These are phyloP conservation scores for Ectemnius lituratus DNA, from an alignment of 2,888 invertebrate species.

Conservation along the genomic window DNA sequence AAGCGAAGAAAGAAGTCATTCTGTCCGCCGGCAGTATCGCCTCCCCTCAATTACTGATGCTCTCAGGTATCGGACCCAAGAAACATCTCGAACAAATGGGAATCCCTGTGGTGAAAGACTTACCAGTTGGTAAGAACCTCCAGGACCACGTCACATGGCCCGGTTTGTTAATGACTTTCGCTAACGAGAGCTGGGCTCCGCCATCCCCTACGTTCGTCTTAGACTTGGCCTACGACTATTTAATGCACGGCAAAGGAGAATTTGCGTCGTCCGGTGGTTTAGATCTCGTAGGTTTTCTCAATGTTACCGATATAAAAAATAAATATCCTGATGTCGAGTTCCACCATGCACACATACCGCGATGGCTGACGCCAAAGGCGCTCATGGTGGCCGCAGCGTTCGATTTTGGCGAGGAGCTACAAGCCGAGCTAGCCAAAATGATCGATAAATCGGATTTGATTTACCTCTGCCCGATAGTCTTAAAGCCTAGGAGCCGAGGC, in stretches of 20 bases:
- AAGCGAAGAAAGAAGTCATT: slow-evolving; percentile 82
- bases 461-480: slow-evolving; percentile 58
- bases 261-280: slow-evolving; percentile 77
- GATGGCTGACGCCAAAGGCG: slow-evolving; percentile 55
- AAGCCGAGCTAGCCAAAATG: neutral
- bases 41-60: slow-evolving; percentile 84
- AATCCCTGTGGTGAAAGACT: slow-evolving; percentile 77
- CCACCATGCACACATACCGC: slow-evolving; percentile 78
- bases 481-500: slow-evolving; percentile 79
- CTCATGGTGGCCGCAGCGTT: slow-evolving; percentile 34
- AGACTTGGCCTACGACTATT: slow-evolving; percentile 73
- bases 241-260: slow-evolving; percentile 77
- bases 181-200: slow-evolving; percentile 40
- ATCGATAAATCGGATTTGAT: slow-evolving; percentile 63
- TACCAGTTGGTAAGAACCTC: slow-evolving; percentile 80
- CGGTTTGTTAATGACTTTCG: slow-evolving; percentile 53
- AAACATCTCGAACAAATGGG: slow-evolving; percentile 78
- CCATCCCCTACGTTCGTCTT: slow-evolving; percentile 30
- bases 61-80: slow-evolving; percentile 83
- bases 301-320: slow-evolving; percentile 77
- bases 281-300: slow-evolving; percentile 80
- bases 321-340: slow-evolving; percentile 82
- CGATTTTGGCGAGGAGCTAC: slow-evolving; percentile 52
- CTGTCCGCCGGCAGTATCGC: slow-evolving; percentile 84
- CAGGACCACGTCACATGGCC: slow-evolving; percentile 79